Evolutionary conservation across 1,140 invertebrate species (phyloP), one percentile per base, ranked within the genome.

Genomic region (Lordiphosa clarofinis): DNA sequence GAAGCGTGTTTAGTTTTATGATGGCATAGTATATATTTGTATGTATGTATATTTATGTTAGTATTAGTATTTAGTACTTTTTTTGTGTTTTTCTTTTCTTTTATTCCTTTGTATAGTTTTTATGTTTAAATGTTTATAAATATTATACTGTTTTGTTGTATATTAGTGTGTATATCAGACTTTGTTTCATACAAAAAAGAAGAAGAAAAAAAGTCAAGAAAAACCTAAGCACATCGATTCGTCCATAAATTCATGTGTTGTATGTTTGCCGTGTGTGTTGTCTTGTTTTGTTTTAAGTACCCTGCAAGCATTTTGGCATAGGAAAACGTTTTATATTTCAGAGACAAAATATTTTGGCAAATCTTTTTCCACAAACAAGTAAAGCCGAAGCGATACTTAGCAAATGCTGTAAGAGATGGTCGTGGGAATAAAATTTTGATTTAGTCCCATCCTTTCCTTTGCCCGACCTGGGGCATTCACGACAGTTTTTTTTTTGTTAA

Each of bases 151-250:
- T 76, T 73, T 63, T 84, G 58, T 78, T 82, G 78, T 82, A 82
- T 82, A 82, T 82, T 82, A 82, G 78, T 82, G 78, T 82, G 79
- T 82, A 82, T 82, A 82, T 82, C 78, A 82, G 78, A 82, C 78
- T 82, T 82, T 78, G 78, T 82, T 82, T 82, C 78, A 82, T 82
- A 82, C 76, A 46, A 46, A 82, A 81, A 67, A 68, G 57, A 11
- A 11, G 33, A 4, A 5, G 6, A 5, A 24, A 1, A 24, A 24
- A 5, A 24, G 6, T 4, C 19, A 19, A 24, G 4, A 24, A 24
- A 24, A 70, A 70, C 82, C 76, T 82, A 82, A 82, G 76, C 76
- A 82, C 76, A 84, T 82, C 63, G 73, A 82, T 84, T 82, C 66
- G 72, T 84, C 78, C 72, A 76, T 82, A 82, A 84, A 84, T 82